Percentiles rank a stretch among this genome's conserved stretches.
Evolutionary conservation across 53 echinoderm and acorn worm species (phyloP).

Genomic region (Astropecten irregularis): DNA sequence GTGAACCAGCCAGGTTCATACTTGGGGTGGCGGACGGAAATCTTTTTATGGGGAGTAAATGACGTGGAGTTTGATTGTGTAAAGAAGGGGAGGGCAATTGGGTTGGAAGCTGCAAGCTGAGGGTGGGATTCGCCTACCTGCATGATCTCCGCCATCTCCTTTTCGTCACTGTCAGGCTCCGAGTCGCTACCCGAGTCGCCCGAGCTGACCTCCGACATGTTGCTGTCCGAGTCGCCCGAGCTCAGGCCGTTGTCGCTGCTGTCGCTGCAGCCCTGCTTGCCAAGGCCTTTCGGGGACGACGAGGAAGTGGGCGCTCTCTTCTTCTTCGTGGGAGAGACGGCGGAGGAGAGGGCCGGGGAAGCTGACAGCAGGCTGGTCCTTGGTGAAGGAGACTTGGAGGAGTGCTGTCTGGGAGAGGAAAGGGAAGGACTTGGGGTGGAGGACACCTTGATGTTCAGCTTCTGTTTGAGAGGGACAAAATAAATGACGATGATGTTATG

Average conservation of each 20-base stretch:
- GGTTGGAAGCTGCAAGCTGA: too few species aligned
- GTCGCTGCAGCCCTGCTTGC: constrained; percentile 59
- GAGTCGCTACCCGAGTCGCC: constrained; percentile 71
- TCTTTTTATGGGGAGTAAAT: too few species aligned
- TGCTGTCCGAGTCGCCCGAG: constrained; percentile 66
- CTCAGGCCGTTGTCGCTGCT: constrained; percentile 74
- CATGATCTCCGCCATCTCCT: constrained; percentile 86
- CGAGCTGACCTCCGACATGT: constrained; percentile 85
- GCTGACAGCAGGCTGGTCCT: constrained; percentile 24
- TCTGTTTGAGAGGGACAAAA: not conserved
- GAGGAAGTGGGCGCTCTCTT: constrained; percentile 6
- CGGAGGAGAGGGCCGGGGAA: not conserved
- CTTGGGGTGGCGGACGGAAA: too few species aligned
- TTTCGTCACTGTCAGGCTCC: constrained; percentile 90
- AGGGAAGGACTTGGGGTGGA: constrained; percentile 9
- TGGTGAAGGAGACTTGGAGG: constrained; percentile 50
- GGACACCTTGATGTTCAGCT: not conserved
- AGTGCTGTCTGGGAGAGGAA: constrained; percentile 33
- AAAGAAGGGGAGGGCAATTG: too few species aligned
- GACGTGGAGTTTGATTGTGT: too few species aligned
- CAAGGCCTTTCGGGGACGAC: constrained; percentile 10
- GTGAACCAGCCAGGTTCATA: too few species aligned
- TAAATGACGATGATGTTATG: too few species aligned
- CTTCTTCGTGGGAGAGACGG: constrained; percentile 44
- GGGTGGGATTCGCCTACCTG: too few species aligned